A percentile compares a stretch with the other conserved stretches of the same genome.
Conservation (phyloP, 2,888 invertebrate species). For the Syrista parreyssii region DNA sequence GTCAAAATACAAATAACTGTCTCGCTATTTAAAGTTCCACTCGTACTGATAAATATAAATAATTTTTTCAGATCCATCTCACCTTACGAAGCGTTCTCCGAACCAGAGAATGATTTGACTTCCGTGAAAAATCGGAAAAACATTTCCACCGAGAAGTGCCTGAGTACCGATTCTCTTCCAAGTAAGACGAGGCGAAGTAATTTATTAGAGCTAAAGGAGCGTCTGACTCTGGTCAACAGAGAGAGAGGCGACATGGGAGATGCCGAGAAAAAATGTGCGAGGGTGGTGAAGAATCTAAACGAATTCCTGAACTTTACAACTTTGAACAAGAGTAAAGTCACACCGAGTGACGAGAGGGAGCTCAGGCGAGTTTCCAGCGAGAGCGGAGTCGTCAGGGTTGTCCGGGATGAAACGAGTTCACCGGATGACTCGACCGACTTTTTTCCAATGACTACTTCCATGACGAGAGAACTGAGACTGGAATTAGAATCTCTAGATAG, state of each 20-base stretch:
- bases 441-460: conserved; percentile 88
- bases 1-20: not conserved
- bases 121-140: conserved; percentile 53
- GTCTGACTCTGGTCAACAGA: conserved; percentile 24
- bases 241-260: conserved; percentile 37
- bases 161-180: conserved; percentile 48
- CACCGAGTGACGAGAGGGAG: conserved; percentile 50
- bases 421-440: conserved; percentile 84
- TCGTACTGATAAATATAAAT: not conserved
- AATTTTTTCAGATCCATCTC: conserved; percentile 42
- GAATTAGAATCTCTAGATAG: conserved; percentile 87
- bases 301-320: conserved; percentile 85
- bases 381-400: conserved; percentile 49
- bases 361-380: conserved; percentile 53
- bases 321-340: conserved; percentile 72
- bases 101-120: conserved; percentile 49
- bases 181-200: conserved; percentile 46
- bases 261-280: conserved; percentile 58
- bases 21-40: not conserved
- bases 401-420: conserved; percentile 66
- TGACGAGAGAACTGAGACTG: conserved; percentile 83
- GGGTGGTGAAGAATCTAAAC: conserved; percentile 82
- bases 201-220: conserved; percentile 42
- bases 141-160: conserved; percentile 55
- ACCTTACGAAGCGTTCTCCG: conserved; percentile 44